Percentiles rank a stretch among this genome's conserved stretches.
These are phyloP conservation scores for Rhinella marina DNA, from an alignment of 2,797 vertebrate species.

Conservation along the genomic window DNA sequence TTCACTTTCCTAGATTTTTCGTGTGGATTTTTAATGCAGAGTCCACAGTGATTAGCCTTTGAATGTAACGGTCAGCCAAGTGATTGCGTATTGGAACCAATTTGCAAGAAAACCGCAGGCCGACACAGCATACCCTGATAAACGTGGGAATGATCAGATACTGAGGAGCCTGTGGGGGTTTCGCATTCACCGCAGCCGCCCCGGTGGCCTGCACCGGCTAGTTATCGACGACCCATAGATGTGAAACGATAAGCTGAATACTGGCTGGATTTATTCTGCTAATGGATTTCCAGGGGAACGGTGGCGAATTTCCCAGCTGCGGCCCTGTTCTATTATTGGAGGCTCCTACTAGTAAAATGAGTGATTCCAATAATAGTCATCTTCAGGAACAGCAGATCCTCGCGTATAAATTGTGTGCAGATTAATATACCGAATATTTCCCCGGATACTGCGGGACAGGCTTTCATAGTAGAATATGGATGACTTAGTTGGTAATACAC, in stretches of 20 bases:
- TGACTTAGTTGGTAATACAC: no score
- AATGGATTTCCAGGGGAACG: conserved; percentile 23
- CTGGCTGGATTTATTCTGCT: not conserved
- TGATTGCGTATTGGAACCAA: no score
- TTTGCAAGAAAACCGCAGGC: not conserved
- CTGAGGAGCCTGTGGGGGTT: not conserved
- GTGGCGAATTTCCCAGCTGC: conserved; percentile 13
- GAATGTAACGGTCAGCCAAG: not conserved
- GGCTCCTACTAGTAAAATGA: not conserved
- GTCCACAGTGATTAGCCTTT: no score
- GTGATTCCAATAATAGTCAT: conserved; percentile 2
- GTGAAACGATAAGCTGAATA: not conserved
- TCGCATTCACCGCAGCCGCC: not conserved
- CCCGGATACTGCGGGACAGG: no score
- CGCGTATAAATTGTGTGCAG: not conserved
- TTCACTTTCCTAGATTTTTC: no score
- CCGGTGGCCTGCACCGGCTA: not conserved
- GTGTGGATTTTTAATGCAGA: no score
- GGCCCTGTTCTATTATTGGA: conserved; percentile 6
- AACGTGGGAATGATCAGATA: not conserved
- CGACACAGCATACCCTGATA: not conserved
- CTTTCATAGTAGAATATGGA: no score
- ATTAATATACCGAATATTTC: not conserved
- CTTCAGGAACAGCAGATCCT: not conserved
- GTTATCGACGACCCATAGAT: not conserved